Base-by-base conservation (phyloP, 2,888 invertebrate genomes). In the Acheta domesticus region DNA sequence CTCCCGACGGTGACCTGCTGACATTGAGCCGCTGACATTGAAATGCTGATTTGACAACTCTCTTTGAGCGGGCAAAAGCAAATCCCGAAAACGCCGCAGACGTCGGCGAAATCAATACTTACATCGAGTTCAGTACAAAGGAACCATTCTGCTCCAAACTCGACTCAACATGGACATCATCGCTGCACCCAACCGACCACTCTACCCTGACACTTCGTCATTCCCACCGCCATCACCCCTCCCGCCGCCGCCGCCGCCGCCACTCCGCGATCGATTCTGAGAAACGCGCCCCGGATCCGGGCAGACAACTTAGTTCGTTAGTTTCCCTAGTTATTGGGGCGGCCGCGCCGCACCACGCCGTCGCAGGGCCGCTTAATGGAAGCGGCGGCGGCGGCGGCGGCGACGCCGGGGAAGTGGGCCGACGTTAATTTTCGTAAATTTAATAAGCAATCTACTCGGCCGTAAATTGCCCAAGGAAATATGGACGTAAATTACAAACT, bases 391-490 rank as follows among this genome's bases (percentile, higher is more conserved):
- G n/a, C 62, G 14, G 16, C n/a, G 62, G 62, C 14, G 14, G 62
- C 4, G 62, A 62, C 14, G 62, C 4, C 14, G 62, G 8, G 62
- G 62, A 14, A 62, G n/a, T 62, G 62, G 62, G n/a, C 62, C 62
- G 4, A 14, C 62, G 62, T 62, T 62, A 62, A 62, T 62, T 62
- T 62, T 62, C 62, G 36, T n/a, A 62, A 62, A 62, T 62, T 62
- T 62, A 62, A 62, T 62, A 62, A 62, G 62, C 62, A 62, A 62
- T 62, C 62, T 19, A 62, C 62, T 62, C 62, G n/a, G 62, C n/a
- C n/a, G n/a, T 62, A 19, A 62, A 62, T 62, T 62, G 62, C n/a
- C n/a, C 16, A 14, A 62, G n/a, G n/a, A 62, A 62, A n/a, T 62
- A 62, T 3, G 62, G n/a, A 62, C 62, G 62, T 62, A 62, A 62